Percentiles rank a stretch among this genome's conserved stretches.
Conservation (phyloP, 2,797 vertebrate species). For the Carduelis carduelis region DNA sequence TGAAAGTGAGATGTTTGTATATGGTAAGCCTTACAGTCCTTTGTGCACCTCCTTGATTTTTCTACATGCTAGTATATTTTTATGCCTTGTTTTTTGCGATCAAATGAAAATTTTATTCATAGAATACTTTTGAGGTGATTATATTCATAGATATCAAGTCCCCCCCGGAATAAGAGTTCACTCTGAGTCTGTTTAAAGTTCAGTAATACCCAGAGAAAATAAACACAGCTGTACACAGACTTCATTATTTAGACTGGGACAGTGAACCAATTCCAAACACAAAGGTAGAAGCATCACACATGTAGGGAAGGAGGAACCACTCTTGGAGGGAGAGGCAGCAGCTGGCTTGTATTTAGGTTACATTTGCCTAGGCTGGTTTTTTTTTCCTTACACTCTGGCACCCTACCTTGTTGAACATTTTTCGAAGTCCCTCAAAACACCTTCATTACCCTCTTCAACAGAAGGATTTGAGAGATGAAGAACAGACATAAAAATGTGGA, state of each 20-base stretch:
- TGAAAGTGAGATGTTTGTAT: neutral
- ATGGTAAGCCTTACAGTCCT: neutral
- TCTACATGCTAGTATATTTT: neutral
- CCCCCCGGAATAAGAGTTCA: neutral
- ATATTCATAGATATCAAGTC: neutral
- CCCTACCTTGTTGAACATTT: neutral
- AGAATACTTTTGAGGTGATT: neutral
- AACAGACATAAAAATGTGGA: neutral
- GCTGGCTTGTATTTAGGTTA: neutral
- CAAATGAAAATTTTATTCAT: neutral
- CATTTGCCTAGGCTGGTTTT: neutral
- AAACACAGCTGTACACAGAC: constrained; percentile 4
- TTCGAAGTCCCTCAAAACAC: neutral
- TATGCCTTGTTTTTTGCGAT: neutral
- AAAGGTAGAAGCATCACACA: neutral
- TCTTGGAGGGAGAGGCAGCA: neutral
- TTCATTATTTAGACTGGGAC: neutral
- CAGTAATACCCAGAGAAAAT: neutral
- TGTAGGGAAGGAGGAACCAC: neutral
- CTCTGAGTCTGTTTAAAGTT: neutral
- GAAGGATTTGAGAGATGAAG: neutral
- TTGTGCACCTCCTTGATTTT: neutral
- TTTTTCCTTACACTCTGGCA: neutral
- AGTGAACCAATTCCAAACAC: neutral
- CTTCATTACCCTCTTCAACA: neutral